These are phyloP conservation scores for Arremon aurantiirostris DNA, from an alignment of 2,797 vertebrate species.

Conservation along the genomic window DNA sequence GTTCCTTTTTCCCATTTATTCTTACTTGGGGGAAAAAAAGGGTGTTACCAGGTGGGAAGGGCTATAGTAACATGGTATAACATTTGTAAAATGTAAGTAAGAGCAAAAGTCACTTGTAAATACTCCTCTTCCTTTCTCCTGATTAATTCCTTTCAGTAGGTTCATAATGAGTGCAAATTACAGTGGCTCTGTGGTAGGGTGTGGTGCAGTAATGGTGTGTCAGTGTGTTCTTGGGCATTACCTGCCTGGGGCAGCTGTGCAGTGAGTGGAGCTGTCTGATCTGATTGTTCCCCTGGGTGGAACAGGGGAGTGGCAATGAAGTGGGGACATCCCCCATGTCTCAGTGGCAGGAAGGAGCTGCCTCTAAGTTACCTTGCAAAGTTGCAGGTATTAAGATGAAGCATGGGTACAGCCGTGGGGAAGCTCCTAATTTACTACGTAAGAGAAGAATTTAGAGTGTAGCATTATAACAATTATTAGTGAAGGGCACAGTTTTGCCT, in stretches of 20 bases:
- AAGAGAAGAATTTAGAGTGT: neutral
- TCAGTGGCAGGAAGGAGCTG: neutral
- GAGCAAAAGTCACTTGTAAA: neutral
- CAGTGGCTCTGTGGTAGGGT: neutral
- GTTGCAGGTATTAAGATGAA: neutral
- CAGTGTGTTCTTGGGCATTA: neutral
- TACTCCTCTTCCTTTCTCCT: neutral
- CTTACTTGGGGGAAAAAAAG: neutral
- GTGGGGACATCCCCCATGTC: neutral
- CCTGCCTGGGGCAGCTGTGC: neutral
- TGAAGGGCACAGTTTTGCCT: neutral
- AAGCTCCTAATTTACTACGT: neutral
- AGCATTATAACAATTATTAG: neutral
- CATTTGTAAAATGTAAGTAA: neutral
- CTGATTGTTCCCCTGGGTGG: neutral
- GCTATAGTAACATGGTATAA: neutral
- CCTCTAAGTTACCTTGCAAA: neutral
- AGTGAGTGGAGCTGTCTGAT: neutral
- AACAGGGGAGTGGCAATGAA: neutral
- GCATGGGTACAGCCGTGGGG: fast-evolving
- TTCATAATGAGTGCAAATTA: neutral
- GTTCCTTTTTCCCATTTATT: neutral
- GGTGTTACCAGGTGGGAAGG: neutral
- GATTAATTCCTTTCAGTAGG: neutral
- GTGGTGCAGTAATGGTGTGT: neutral